These are phyloP conservation scores for Xenopus petersii DNA, from an alignment of 2,797 vertebrate species.

Conservation along the genomic window DNA sequence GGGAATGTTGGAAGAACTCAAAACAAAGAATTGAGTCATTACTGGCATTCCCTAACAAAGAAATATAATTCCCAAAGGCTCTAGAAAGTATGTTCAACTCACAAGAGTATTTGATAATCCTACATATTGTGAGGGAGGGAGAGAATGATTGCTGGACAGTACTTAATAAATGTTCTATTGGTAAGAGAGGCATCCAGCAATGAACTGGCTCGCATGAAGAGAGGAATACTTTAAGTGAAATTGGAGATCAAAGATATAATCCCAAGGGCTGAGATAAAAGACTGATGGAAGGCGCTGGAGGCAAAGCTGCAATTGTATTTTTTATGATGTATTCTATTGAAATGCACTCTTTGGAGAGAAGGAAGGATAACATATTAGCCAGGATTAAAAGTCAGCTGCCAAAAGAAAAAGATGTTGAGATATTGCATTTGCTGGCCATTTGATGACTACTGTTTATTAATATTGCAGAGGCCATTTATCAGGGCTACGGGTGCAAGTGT, in stretches of 20 bases:
- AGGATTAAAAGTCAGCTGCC: slow-evolving; percentile 12
- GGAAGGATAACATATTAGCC: slow-evolving; percentile 10
- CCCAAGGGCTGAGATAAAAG: slow-evolving; percentile 39
- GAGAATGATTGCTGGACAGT: slow-evolving; percentile 31
- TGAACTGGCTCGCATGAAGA: slow-evolving; percentile 35
- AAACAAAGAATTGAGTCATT: slow-evolving; percentile 41
- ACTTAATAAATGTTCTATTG: slow-evolving; percentile 44
- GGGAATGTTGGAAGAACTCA: slow-evolving; percentile 40
- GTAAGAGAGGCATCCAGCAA: slow-evolving; percentile 36
- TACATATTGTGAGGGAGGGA: slow-evolving; percentile 11
- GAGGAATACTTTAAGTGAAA: slow-evolving; percentile 34
- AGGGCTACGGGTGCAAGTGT: too few species aligned
- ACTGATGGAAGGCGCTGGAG: slow-evolving; percentile 6
- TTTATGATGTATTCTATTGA: slow-evolving; percentile 16
- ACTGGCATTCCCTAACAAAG: slow-evolving; percentile 30
- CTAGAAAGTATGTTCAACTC: slow-evolving; percentile 33
- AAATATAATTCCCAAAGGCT: slow-evolving; percentile 18
- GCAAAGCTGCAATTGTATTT: slow-evolving; percentile 28
- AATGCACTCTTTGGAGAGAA: background rate
- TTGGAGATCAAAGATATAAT: slow-evolving; percentile 42
- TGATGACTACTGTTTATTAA: slow-evolving; percentile 25
- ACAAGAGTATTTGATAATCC: slow-evolving; percentile 41
- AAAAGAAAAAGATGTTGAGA: slow-evolving; percentile 32
- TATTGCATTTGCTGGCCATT: slow-evolving; percentile 28
- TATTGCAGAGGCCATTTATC: too few species aligned